Base-by-base conservation (phyloP, 2,888 invertebrate genomes). In the Exocentrus adspersus region DNA sequence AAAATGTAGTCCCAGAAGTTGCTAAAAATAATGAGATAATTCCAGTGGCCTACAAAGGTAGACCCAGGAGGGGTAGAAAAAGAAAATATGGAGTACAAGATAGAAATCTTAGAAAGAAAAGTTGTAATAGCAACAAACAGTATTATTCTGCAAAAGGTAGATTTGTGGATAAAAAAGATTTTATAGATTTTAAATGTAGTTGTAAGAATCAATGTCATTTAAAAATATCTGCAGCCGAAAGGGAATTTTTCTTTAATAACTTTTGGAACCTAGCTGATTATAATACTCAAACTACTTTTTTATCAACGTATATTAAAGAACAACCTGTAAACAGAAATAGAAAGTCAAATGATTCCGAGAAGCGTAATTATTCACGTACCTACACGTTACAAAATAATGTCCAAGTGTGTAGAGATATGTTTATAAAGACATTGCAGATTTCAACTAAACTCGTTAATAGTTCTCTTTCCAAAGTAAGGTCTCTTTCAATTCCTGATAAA, bases 91-190 rank as follows among this genome's bases (percentile, higher is more conserved):
- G 6, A 30, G 19, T 10, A 7, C 50, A 50, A 12, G 50, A 30
- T 28, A 52, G 51, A 58, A 42, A 0, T 9, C 10, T 37, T 42
- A 50, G 43, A 58, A 54, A 46, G 28, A 63, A 28, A 58, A 24
- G n/a, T 12, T 10, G 14, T 42, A 60, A 64, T 12, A 60, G 64
- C 48, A 64, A 64, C 53, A 52, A 64, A 30, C 20, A 56, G 48
- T 56, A 64, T 56, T 60, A 60, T 56, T 51, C 57, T 28, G 62
- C 62, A 24, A 65, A 45, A 65, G 62, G 59, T 62, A 65, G 59
- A 48, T 50, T 62, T n/a, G 24, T 62, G 16, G 14, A 59, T 2
- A 42, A 59, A 45, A 60, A 64, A 59, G 28, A 53, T 16, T 64
- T 64, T 60, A 24, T 64, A 28, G 60, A 60, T 17, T 60, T 43